Base-by-base conservation (phyloP, 1,140 invertebrate genomes). In the Eriosoma lanigerum region DNA sequence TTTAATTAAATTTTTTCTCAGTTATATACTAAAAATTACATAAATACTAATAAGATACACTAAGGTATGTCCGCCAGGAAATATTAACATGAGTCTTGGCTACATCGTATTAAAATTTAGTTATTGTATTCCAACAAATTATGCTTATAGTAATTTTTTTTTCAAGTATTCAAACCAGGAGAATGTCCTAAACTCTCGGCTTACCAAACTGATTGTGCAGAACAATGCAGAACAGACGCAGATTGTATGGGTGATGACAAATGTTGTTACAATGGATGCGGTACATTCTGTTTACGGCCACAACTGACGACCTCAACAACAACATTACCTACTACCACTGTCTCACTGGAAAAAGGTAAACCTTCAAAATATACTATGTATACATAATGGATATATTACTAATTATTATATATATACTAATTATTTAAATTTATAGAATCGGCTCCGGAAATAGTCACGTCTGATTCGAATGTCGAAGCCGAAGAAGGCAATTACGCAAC, bases 211-310 rank as follows among this genome's bases (percentile, higher is more conserved):
- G 82, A 82, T 17, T 95, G 94, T 84, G 88, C 89, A 13, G 85
- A 87, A 19, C 91, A 94, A 84, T 96, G 95, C 85, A 86, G 88
- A 68, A 90, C 89, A n/a, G 95, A 97, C 85, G 92, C 93, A 0
- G 93, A 96, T 83, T 97, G 95, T 85, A 84, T 88, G 6, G 89
- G 89, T 32, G 89, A 90, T 10, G 88, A 89, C 82, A 96, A 96
- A 85, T 96, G 95, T 86, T 97, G 95, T 84, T 86, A 86, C 72
- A 92, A 90, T 83, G 93, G 92, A 52, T 96, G 95, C 84, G 91
- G 91, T 10, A 87, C 87, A 24, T 87, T 90, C 9, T 96, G 94
- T 84, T 84, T 93, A 0, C 87, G 86, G 82, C 92, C 70, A 83
- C 56, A 58, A 83, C 6, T 85, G 85, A 8, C 81, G 83, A 29